Percentiles rank a stretch among this genome's conserved stretches.
Evolutionary conservation across 1,140 invertebrate species (phyloP).

Genomic region (Sycophaga agraensis): DNA sequence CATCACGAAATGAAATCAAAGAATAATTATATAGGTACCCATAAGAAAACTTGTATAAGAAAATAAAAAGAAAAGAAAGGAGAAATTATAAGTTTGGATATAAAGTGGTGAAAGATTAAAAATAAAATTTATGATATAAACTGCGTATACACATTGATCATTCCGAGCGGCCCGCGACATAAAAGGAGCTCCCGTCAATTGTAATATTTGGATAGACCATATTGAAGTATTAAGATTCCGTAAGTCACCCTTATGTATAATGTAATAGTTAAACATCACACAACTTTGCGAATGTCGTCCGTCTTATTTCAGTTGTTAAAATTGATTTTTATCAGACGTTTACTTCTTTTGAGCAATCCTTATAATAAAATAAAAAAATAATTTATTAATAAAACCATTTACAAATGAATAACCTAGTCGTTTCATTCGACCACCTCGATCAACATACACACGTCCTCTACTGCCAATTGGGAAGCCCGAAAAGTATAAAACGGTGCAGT

Average conservation of each 20-base stretch:
- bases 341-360: slow-evolving; percentile 55
- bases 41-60: slow-evolving; percentile 20
- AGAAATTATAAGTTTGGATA: slow-evolving; percentile 17
- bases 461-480: no score
- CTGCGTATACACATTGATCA: slow-evolving; percentile 24
- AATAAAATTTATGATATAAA: slow-evolving; percentile 36
- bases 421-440: slow-evolving; percentile 15
- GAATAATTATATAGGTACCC: slow-evolving; percentile 25
- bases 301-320: slow-evolving; percentile 53
- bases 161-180: slow-evolving; percentile 51
- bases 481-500: no score
- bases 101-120: slow-evolving; percentile 28
- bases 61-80: slow-evolving; percentile 8
- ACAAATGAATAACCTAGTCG: slow-evolving; percentile 46
- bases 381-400: slow-evolving; percentile 60
- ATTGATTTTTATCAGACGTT: slow-evolving; percentile 55
- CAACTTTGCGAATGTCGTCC: slow-evolving; percentile 45
- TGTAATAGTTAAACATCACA: slow-evolving; percentile 38
- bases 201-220: slow-evolving; percentile 53
- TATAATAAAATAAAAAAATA: slow-evolving; percentile 54
- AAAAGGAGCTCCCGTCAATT: slow-evolving; percentile 54
- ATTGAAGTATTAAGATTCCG: slow-evolving; percentile 41
- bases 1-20: slow-evolving; percentile 8
- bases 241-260: slow-evolving; percentile 46
- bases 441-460: no score